A percentile compares a stretch with the other conserved stretches of the same genome.
Evolutionary conservation across 2,113 vertebrate genomes (phyloP).

Genomic region (Siniperca chuatsi): DNA sequence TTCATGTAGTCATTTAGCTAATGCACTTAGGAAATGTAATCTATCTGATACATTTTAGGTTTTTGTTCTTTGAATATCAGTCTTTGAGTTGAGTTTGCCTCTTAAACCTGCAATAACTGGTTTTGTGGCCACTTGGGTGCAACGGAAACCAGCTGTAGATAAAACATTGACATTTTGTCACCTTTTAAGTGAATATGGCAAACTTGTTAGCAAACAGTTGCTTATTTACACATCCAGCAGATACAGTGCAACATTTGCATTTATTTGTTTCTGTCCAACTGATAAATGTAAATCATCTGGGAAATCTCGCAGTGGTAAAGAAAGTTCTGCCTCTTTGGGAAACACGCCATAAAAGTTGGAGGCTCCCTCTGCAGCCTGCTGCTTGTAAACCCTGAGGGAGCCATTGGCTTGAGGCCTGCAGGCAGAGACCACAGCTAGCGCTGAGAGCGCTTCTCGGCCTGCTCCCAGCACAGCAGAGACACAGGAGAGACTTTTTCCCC

Average conservation of each 20-base stretch:
- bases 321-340: slow-evolving; percentile 51
- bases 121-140: not conserved
- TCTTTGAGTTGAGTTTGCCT: not conserved
- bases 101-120: not conserved
- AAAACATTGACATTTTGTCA: not conserved
- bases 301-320: slow-evolving; percentile 26
- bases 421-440: slow-evolving; percentile 54
- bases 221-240: not conserved
- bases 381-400: slow-evolving; percentile 63
- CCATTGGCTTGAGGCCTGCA: slow-evolving; percentile 55
- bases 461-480: slow-evolving; percentile 30
- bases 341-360: slow-evolving; percentile 58
- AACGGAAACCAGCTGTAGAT: not conserved
- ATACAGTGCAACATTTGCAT: not conserved
- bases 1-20: not conserved
- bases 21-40: not conserved
- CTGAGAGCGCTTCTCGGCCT: slow-evolving; percentile 55
- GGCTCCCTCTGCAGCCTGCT: slow-evolving; percentile 57
- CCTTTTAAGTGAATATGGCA: too few relatives aligned
- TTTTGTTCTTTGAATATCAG: not conserved
- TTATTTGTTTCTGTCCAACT: not conserved
- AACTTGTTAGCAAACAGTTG: not conserved
- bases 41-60: too few relatives aligned
- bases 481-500: not conserved
- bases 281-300: not conserved